These are phyloP conservation scores for Helobdella robusta DNA, from an alignment of 2,888 invertebrate genomes.

Conservation along the genomic window DNA sequence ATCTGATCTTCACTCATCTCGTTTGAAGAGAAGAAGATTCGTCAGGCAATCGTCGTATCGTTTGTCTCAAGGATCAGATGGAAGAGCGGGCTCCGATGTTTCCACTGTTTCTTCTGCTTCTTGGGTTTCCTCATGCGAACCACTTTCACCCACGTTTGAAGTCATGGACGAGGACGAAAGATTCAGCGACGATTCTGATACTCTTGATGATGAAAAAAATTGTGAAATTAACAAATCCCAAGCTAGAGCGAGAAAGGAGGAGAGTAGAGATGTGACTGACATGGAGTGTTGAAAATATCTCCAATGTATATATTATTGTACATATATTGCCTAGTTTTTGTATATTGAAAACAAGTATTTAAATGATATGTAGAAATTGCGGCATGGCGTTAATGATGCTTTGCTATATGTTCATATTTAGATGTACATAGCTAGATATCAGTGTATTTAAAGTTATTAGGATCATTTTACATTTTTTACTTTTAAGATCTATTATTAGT, in stretches of 20 bases:
- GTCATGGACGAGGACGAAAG: slow-evolving; percentile 24
- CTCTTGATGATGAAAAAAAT: slow-evolving; percentile 28
- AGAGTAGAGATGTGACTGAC: background rate
- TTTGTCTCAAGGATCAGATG: slow-evolving; percentile 71
- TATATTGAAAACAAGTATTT: too few species aligned
- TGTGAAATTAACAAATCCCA: background rate
- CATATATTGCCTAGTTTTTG: too few species aligned
- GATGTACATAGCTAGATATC: too few species aligned
- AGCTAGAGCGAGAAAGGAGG: background rate
- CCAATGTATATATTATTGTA: background rate
- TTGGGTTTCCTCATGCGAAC: slow-evolving; percentile 22
- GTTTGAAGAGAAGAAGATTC: slow-evolving; percentile 57
- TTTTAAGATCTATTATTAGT: too few species aligned
- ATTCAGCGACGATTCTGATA: too few species aligned
- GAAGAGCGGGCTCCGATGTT: slow-evolving; percentile 31
- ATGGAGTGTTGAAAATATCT: slow-evolving; percentile 13
- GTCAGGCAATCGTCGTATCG: slow-evolving; percentile 77
- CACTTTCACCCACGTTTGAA: slow-evolving; percentile 35
- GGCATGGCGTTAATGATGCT: too few species aligned
- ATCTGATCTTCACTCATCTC: slow-evolving; percentile 10
- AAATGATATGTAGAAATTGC: too few species aligned
- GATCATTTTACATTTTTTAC: too few species aligned
- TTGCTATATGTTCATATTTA: too few species aligned
- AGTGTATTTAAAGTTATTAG: too few species aligned
- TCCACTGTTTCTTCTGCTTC: slow-evolving; percentile 27